phyloP scores from a whole-genome alignment of 92 coral and sea anemone genomes.

The Anthopleura xanthogrammica region DNA sequence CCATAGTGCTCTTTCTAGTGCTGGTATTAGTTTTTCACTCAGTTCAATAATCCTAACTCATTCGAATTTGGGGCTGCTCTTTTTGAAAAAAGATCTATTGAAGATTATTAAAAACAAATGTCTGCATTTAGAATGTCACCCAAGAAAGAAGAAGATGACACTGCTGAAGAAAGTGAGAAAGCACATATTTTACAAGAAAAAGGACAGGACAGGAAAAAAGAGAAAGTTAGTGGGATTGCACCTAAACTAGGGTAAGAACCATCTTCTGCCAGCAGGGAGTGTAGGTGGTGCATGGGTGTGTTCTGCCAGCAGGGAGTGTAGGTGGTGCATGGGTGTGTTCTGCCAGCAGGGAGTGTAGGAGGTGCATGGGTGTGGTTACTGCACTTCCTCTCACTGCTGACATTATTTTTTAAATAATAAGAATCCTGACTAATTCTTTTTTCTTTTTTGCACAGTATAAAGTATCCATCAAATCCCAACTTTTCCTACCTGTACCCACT shows the following conservation, averaged over 20 bases:
- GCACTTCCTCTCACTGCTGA: no score
- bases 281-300: no score
- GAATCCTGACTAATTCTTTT: background rate
- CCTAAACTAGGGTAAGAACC: constrained; percentile 76
- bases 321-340: background rate
- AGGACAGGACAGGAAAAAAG: constrained; percentile 12
- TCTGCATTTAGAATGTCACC: constrained; percentile 56
- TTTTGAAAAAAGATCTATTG: no score
- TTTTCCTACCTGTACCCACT: constrained; percentile 85
- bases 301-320: background rate
- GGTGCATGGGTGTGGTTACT: background rate
- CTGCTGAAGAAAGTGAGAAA: constrained; percentile 31
- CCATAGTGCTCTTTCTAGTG: no score
- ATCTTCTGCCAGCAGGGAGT: background rate
- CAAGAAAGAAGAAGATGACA: constrained; percentile 22
- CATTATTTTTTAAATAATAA: no score
- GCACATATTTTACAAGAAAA: constrained; percentile 28
- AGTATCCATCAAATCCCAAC: constrained; percentile 65
- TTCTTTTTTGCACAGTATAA: constrained; percentile 49
- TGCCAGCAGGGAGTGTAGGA: background rate
- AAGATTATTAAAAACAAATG: background rate
- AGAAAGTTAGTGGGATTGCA: constrained; percentile 51
- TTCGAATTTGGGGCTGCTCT: no score
- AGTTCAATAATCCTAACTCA: no score
- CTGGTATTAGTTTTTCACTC: no score